A percentile compares a stretch with the other conserved stretches of the same genome.
phyloP scores from a whole-genome alignment of 2,888 invertebrate species.

The Axea sp. region DNA sequence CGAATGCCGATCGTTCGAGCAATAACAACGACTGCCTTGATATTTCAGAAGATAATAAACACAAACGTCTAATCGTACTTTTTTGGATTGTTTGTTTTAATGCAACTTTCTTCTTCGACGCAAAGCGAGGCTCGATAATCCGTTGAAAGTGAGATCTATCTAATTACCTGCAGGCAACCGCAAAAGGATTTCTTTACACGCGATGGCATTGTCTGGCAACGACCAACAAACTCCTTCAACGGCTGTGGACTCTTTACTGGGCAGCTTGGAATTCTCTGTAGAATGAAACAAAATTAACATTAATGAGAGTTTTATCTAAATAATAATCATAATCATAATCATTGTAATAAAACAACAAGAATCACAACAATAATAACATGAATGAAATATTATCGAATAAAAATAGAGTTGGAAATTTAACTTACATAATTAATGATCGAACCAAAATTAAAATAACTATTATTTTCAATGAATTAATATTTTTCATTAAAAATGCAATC shows the following conservation, averaged over 20 bases:
- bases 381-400: no score
- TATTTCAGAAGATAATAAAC: no score
- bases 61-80: neutral
- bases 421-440: no score
- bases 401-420: no score
- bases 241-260: constrained; percentile 78
- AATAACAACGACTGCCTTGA: no score
- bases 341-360: no score
- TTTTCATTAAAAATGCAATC: neutral
- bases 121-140: constrained; percentile 36
- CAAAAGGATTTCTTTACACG: constrained; percentile 82
- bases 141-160: constrained; percentile 43
- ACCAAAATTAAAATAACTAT: no score
- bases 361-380: no score
- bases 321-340: no score
- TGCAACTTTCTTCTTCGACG: constrained; percentile 42
- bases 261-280: constrained; percentile 77
- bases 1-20: no score
- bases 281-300: constrained; percentile 44
- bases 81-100: constrained; percentile 9
- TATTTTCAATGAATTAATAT: no score
- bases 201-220: constrained; percentile 79
- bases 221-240: constrained; percentile 78
- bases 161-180: constrained; percentile 90
- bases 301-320: constrained; percentile 15